These are phyloP conservation scores for Hypotaenidia okinawae DNA, from an alignment of 2,797 vertebrate genomes.

Conservation along the genomic window DNA sequence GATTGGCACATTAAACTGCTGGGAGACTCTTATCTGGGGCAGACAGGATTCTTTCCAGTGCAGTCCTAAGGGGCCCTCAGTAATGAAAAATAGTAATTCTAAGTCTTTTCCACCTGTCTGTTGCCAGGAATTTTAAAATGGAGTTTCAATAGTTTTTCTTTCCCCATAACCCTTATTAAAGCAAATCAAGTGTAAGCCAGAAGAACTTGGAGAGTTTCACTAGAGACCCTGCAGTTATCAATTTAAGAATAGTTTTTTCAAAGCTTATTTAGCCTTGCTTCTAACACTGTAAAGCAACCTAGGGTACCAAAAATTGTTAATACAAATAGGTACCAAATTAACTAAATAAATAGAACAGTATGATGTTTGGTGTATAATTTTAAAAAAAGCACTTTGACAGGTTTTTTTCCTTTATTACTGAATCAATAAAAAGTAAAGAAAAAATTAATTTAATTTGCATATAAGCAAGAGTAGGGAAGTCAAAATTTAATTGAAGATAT, in stretches of 20 bases:
- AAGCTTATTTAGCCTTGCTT: constrained; percentile 28
- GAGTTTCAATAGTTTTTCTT: constrained; percentile 56
- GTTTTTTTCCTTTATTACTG: background rate
- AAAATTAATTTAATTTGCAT: background rate
- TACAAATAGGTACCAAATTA: background rate
- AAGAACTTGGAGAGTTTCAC: constrained; percentile 59
- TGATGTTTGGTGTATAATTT: background rate
- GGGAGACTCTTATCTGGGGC: constrained; percentile 71
- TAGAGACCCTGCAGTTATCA: constrained; percentile 38
- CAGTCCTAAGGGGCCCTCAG: constrained; percentile 58
- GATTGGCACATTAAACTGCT: constrained; percentile 74
- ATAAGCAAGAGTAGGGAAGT: background rate
- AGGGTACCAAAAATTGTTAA: background rate
- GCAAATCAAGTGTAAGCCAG: constrained; percentile 69
- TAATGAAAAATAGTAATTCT: constrained; percentile 73
- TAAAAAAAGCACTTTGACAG: background rate
- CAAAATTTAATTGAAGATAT: background rate
- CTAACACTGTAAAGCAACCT: constrained; percentile 5
- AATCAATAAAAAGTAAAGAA: background rate
- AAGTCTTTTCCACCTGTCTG: constrained; percentile 65
- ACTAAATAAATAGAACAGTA: background rate
- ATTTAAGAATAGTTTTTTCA: constrained; percentile 53
- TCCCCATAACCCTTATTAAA: constrained; percentile 63
- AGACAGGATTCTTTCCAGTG: constrained; percentile 71
- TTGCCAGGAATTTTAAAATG: constrained; percentile 67